phyloP scores from a whole-genome alignment of 2,888 invertebrate genomes.

The Venusia cambrica region DNA sequence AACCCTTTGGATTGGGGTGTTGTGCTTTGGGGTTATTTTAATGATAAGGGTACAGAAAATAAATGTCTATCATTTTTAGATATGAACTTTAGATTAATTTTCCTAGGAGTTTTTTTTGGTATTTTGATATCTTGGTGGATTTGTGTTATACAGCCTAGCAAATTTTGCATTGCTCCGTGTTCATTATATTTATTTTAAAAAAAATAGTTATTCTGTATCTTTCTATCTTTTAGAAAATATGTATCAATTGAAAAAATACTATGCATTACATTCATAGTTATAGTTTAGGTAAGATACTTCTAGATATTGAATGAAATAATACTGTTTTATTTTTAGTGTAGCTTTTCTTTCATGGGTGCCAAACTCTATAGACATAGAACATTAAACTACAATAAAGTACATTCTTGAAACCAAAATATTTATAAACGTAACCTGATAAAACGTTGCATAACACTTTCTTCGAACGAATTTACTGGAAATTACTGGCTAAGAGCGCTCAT shows the following conservation, averaged over 20 bases:
- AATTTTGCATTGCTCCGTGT: constrained; percentile 8
- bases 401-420: no score
- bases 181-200: constrained; percentile 15
- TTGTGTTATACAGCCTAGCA: constrained; percentile 22
- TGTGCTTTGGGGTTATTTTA: no score
- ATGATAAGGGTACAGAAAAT: no score
- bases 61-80: no score
- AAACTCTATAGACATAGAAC: no score
- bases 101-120: not conserved
- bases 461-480: no score
- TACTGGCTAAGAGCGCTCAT: no score
- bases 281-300: constrained; percentile 20
- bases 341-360: constrained; percentile 29
- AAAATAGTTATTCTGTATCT: constrained; percentile 20
- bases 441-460: no score
- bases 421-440: no score
- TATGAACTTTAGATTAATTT: no score
- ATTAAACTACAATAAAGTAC: no score
- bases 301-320: constrained; percentile 28
- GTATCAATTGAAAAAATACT: constrained; percentile 23
- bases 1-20: no score
- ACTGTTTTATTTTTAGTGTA: constrained; percentile 29
- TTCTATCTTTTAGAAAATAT: constrained; percentile 24
- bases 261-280: constrained; percentile 20
- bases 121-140: not conserved